Evolutionary conservation across 1,140 invertebrate genomes (phyloP).

Genomic region (Rhyacophila brunnea): DNA sequence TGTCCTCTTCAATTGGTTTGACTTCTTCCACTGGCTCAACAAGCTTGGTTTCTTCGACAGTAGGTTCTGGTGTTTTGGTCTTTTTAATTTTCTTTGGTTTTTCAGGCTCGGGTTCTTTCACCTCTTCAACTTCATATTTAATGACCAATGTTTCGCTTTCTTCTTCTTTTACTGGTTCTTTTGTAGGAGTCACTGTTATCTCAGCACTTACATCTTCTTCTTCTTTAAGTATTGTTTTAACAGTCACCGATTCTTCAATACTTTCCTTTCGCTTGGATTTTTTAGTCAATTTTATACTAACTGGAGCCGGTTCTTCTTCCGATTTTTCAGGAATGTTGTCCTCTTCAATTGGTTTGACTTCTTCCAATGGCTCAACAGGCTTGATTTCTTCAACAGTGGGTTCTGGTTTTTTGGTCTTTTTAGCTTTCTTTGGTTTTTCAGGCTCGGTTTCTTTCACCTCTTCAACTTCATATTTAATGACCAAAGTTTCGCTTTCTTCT

Average conservation of each 20-base stretch:
- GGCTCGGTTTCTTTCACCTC: conserved; percentile 26
- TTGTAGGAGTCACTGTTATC: conserved; percentile 2
- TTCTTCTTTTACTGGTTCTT: conserved; percentile 37
- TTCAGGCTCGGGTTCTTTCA: conserved; percentile 35
- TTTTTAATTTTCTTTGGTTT: conserved; percentile 37
- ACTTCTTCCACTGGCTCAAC: conserved; percentile 32
- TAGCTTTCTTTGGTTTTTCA: conserved; percentile 30
- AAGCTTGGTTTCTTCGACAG: conserved; percentile 33
- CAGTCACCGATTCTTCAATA: conserved; percentile 27
- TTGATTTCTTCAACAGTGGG: conserved; percentile 37
- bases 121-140: conserved; percentile 35
- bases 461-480: conserved; percentile 10
- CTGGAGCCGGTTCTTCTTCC: conserved; percentile 33
- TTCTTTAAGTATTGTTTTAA: conserved; percentile 26
- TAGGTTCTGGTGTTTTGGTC: conserved; percentile 30
- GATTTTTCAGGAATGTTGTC: conserved; percentile 32
- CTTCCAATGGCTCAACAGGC: conserved; percentile 34
- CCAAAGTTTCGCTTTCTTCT: conserved; percentile 29
- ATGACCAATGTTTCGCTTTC: conserved; percentile 43
- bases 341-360: conserved; percentile 39
- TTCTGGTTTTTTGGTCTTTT: conserved; percentile 40
- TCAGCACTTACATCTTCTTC: conserved; percentile 1
- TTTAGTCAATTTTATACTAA: conserved; percentile 33
- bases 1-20: conserved; percentile 31
- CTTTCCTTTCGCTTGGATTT: conserved; percentile 34